A percentile compares a stretch with the other conserved stretches of the same genome.
These are phyloP conservation scores for Platycheirus rosarum DNA, from an alignment of 2,888 invertebrate genomes.

Conservation along the genomic window DNA sequence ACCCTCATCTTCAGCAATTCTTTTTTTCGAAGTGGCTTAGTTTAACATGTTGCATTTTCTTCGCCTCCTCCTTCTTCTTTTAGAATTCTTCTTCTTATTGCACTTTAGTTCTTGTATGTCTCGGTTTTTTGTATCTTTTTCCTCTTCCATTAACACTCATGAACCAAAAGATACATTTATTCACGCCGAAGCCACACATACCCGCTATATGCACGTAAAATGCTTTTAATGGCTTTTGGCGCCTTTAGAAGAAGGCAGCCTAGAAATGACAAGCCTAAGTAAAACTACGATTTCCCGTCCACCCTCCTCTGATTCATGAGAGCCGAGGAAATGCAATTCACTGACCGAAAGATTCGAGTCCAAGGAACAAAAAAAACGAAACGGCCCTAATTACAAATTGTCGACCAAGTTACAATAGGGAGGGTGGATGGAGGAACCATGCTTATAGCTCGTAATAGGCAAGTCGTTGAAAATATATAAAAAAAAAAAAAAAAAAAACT, in stretches of 20 bases:
- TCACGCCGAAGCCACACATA: conserved; percentile 21
- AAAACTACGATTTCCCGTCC: neutral
- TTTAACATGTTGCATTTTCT: neutral
- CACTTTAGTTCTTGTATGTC: too few species aligned
- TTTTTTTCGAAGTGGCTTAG: neutral
- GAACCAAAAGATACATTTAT: conserved; percentile 8
- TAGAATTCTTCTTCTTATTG: neutral
- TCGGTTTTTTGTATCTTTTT: neutral
- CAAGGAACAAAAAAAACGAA: conserved; percentile 19
- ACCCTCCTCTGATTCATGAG: neutral
- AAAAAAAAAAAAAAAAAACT: conserved; percentile 10
- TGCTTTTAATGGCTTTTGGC: conserved; percentile 32
- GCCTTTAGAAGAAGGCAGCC: conserved; percentile 9
- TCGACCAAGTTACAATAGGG: conserved; percentile 9
- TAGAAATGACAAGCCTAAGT: conserved; percentile 38
- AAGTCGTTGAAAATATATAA: conserved; percentile 12
- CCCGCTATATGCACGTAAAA: conserved; percentile 16
- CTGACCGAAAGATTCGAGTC: conserved; percentile 28
- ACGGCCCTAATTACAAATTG: conserved; percentile 63
- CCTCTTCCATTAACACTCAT: neutral
- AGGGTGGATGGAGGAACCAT: conserved; percentile 12
- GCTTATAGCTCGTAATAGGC: conserved; percentile 21
- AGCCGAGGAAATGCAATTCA: conserved; percentile 49
- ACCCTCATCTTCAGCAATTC: neutral
- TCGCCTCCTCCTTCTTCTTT: neutral